These are phyloP conservation scores for Andrena fulva DNA, from an alignment of 2,888 invertebrate genomes.

Conservation along the genomic window DNA sequence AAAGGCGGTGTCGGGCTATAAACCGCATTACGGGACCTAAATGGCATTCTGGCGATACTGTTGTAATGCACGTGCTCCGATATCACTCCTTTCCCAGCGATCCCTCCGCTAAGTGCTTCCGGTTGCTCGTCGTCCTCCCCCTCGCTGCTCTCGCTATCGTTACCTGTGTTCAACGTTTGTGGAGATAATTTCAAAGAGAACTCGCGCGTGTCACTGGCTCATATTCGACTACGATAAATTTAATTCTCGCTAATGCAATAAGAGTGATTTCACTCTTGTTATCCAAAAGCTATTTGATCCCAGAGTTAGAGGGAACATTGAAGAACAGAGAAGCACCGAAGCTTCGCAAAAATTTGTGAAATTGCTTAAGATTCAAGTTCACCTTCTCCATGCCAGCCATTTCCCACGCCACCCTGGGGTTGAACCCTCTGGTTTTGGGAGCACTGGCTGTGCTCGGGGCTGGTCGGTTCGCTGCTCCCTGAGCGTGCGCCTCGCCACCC, in stretches of 20 bases:
- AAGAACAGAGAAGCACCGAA: too few relatives aligned
- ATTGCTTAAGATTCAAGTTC: conserved; percentile 30
- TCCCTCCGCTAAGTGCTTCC: conserved; percentile 71
- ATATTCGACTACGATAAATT: neutral
- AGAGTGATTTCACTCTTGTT: too few relatives aligned
- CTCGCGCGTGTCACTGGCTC: neutral
- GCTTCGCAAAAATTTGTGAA: too few relatives aligned
- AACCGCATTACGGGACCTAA: conserved; percentile 85
- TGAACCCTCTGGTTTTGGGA: conserved; percentile 77
- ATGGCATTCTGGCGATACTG: conserved; percentile 80
- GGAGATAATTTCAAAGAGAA: conserved; percentile 9
- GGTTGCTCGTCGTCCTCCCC: conserved; percentile 78
- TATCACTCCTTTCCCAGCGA: conserved; percentile 69
- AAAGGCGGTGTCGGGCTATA: conserved; percentile 85
- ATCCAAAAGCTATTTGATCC: too few relatives aligned
- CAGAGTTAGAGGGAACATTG: too few relatives aligned
- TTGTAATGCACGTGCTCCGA: conserved; percentile 76
- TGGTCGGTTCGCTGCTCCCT: conserved; percentile 76
- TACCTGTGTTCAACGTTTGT: conserved; percentile 63
- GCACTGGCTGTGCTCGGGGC: conserved; percentile 77
- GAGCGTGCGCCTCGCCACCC: conserved; percentile 77
- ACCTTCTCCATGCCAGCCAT: conserved; percentile 77
- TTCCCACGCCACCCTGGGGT: conserved; percentile 76
- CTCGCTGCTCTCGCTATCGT: conserved; percentile 81
- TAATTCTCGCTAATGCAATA: neutral